Conservation (phyloP, 1,140 invertebrate genomes). For the Cyphomyrmex costatus region DNA sequence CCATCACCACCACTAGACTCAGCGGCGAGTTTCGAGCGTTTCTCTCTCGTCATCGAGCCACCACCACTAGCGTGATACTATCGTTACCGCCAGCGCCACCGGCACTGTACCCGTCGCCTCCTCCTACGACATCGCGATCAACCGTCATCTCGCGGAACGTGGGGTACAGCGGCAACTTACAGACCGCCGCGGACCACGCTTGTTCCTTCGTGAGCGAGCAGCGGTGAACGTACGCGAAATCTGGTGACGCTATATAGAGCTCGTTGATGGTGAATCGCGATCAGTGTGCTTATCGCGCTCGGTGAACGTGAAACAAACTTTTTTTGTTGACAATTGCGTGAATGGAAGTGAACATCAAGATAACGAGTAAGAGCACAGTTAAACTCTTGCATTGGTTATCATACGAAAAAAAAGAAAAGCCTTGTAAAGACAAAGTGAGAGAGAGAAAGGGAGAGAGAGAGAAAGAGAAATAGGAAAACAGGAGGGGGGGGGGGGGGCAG, state of each 20-base stretch:
- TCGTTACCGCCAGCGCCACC: constrained; percentile 74
- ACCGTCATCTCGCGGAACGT: constrained; percentile 76
- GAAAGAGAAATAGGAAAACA: constrained; percentile 63
- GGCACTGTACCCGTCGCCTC: constrained; percentile 71
- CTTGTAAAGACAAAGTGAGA: constrained; percentile 60
- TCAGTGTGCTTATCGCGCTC: constrained; percentile 15
- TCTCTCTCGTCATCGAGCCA: constrained; percentile 58
- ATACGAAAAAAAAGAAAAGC: constrained; percentile 16
- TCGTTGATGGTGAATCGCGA: constrained; percentile 25
- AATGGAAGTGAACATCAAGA: constrained; percentile 22
- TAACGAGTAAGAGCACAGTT: neutral
- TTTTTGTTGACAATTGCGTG: constrained; percentile 42
- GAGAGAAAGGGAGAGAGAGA: constrained; percentile 66
- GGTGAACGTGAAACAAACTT: constrained; percentile 13
- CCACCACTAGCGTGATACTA: constrained; percentile 75
- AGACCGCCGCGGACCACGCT: constrained; percentile 68
- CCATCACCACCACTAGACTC: constrained; percentile 57
- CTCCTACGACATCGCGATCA: constrained; percentile 73
- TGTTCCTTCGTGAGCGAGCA: constrained; percentile 72
- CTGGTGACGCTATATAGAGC: neutral
- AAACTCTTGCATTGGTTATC: constrained; percentile 23
- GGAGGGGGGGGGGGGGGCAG: neutral
- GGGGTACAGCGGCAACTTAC: constrained; percentile 72
- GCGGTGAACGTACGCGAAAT: neutral
- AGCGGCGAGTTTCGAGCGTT: constrained; percentile 63